Evolutionary conservation across 2,888 invertebrate genomes (phyloP).

Genomic region (Polydrusus tereticollis): DNA sequence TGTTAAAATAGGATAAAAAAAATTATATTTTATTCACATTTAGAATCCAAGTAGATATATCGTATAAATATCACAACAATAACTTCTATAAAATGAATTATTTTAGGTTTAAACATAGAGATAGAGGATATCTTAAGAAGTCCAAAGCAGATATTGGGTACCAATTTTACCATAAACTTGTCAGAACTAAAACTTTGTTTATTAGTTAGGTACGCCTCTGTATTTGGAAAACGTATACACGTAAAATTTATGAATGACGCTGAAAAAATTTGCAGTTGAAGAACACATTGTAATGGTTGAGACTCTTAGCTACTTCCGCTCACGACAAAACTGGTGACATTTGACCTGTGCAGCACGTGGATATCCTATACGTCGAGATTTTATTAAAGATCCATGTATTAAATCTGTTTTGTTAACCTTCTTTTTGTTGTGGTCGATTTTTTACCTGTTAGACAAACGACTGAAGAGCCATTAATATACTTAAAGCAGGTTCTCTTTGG

Average conservation of each 20-base stretch:
- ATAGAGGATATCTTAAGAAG: too few relatives aligned
- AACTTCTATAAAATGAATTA: too few relatives aligned
- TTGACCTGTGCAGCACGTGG: conserved; percentile 65
- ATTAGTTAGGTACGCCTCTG: conserved; percentile 5
- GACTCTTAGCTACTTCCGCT: conserved; percentile 62
- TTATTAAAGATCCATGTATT: conserved; percentile 4
- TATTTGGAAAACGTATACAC: neutral
- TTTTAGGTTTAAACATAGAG: too few relatives aligned
- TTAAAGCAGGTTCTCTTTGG: too few relatives aligned
- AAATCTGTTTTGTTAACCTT: conserved; percentile 7
- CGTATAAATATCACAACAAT: too few relatives aligned
- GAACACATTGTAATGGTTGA: conserved; percentile 51
- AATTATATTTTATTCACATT: too few relatives aligned
- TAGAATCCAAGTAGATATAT: too few relatives aligned
- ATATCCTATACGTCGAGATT: conserved; percentile 46
- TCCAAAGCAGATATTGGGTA: too few relatives aligned
- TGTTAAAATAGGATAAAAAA: too few relatives aligned
- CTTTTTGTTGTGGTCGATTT: conserved; percentile 10
- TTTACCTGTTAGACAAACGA: conserved; percentile 8
- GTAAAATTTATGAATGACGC: conserved; percentile 29
- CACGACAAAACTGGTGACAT: conserved; percentile 62
- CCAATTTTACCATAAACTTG: too few relatives aligned
- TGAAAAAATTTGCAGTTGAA: conserved; percentile 49
- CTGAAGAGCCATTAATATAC: too few relatives aligned
- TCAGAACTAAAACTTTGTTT: too few relatives aligned